A percentile compares a stretch with the other conserved stretches of the same genome.
These are phyloP conservation scores for Colletes collaris DNA, from an alignment of 2,888 invertebrate species.

Conservation along the genomic window DNA sequence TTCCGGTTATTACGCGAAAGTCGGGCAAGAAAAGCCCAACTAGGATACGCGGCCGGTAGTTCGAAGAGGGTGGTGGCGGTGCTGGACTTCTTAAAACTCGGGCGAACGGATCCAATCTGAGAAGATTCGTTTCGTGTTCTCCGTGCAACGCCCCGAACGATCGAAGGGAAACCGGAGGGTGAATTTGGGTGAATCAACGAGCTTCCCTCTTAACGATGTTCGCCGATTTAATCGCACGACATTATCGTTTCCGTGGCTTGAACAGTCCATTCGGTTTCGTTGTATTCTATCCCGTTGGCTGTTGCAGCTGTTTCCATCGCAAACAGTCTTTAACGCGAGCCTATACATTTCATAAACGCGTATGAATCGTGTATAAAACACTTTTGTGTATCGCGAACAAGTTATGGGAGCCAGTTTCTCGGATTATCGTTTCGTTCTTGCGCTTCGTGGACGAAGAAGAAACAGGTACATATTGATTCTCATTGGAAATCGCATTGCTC, in stretches of 20 bases:
- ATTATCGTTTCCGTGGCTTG: neutral
- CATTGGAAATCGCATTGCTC: neutral
- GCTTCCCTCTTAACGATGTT: slow-evolving; percentile 6
- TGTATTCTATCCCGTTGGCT: no score
- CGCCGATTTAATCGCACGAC: neutral
- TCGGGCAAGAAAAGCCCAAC: slow-evolving; percentile 64
- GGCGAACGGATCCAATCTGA: slow-evolving; percentile 57
- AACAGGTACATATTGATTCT: neutral
- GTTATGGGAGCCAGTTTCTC: no score
- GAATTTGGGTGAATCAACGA: slow-evolving; percentile 13
- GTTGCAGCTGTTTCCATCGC: no score
- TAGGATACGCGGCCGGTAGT: slow-evolving; percentile 38
- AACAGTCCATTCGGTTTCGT: no score
- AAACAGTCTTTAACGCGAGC: no score
- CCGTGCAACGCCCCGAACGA: slow-evolving; percentile 8
- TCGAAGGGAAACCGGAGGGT: neutral
- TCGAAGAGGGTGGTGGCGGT: no score
- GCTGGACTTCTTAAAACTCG: slow-evolving; percentile 32
- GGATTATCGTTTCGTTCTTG: neutral
- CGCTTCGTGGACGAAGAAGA: neutral
- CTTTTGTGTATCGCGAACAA: no score
- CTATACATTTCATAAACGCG: no score
- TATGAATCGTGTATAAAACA: no score
- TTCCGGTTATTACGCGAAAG: slow-evolving; percentile 69
- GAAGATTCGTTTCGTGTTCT: slow-evolving; percentile 48